phyloP scores from a whole-genome alignment of 2,888 invertebrate species.

The Apoderus coryli region DNA sequence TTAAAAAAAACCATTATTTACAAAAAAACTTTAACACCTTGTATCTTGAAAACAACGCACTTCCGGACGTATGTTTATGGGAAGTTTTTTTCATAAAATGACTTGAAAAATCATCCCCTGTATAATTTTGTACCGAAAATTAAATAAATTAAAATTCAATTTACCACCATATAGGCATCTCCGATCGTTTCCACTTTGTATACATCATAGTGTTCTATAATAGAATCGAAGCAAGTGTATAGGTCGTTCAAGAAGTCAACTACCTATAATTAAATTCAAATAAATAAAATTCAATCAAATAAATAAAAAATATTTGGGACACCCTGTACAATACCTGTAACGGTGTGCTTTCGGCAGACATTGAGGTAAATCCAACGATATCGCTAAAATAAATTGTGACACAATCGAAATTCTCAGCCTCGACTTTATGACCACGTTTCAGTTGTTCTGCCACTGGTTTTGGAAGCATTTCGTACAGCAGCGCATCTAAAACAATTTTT shows the following conservation, averaged over 20 bases:
- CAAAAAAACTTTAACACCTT: too few relatives aligned
- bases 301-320: not conserved
- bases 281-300: not conserved
- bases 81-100: too few relatives aligned
- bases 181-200: constrained; percentile 91
- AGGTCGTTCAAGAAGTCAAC: constrained; percentile 88
- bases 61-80: too few relatives aligned
- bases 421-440: constrained; percentile 76
- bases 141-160: constrained; percentile 23
- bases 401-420: constrained; percentile 81
- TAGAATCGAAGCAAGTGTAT: constrained; percentile 90
- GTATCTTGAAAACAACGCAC: too few relatives aligned
- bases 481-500: constrained; percentile 45
- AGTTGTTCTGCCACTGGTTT: constrained; percentile 84
- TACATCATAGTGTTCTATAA: constrained; percentile 82
- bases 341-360: constrained; percentile 86
- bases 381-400: constrained; percentile 93
- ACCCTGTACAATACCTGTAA: constrained; percentile 46
- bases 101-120: too few relatives aligned
- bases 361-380: constrained; percentile 83
- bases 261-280: constrained; percentile 44
- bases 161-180: constrained; percentile 85
- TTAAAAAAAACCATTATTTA: too few relatives aligned
- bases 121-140: too few relatives aligned
- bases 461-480: constrained; percentile 79